Percentiles rank a stretch among this genome's conserved stretches.
phyloP scores from a whole-genome alignment of 1,140 invertebrate species.

The Diorhabda sublineata region DNA sequence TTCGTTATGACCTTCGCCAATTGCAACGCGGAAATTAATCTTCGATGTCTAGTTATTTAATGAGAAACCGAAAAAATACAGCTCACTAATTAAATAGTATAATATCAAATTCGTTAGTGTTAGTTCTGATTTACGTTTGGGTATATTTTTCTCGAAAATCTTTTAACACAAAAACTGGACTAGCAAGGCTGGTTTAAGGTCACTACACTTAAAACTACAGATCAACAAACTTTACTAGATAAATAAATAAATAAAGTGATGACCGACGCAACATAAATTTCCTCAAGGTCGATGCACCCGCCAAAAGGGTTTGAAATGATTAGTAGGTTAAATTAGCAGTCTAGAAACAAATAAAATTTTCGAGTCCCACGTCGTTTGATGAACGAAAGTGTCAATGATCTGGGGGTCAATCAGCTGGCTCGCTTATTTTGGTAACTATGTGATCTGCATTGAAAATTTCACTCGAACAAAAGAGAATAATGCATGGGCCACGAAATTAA shows the following conservation, averaged over 20 bases:
- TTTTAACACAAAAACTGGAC: slow-evolving; percentile 9
- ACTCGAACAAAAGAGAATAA: slow-evolving; percentile 9
- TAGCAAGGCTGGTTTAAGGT: slow-evolving; percentile 7
- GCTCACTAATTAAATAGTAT: no score
- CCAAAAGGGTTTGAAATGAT: slow-evolving; percentile 5
- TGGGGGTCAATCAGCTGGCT: slow-evolving; percentile 18
- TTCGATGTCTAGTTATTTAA: neutral
- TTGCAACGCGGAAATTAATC: slow-evolving; percentile 14
- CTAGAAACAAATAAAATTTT: neutral
- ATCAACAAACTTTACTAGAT: slow-evolving; percentile 14
- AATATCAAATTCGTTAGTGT: no score
- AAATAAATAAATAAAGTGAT: slow-evolving; percentile 8
- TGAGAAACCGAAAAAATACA: no score
- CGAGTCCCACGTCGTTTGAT: slow-evolving; percentile 3
- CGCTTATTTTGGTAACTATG: slow-evolving; percentile 23
- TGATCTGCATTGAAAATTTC: slow-evolving; percentile 21
- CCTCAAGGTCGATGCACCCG: slow-evolving; percentile 11
- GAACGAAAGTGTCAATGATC: slow-evolving; percentile 24
- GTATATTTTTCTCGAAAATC: slow-evolving; percentile 1
- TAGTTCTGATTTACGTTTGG: neutral
- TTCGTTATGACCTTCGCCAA: slow-evolving; percentile 13
- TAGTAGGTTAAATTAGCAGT: slow-evolving; percentile 4
- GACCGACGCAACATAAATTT: neutral
- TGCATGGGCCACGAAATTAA: slow-evolving; percentile 11
- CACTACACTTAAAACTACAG: slow-evolving; percentile 12